These are phyloP conservation scores for Gymnosoma rotundatum DNA, from an alignment of 2,888 invertebrate species.

Conservation along the genomic window DNA sequence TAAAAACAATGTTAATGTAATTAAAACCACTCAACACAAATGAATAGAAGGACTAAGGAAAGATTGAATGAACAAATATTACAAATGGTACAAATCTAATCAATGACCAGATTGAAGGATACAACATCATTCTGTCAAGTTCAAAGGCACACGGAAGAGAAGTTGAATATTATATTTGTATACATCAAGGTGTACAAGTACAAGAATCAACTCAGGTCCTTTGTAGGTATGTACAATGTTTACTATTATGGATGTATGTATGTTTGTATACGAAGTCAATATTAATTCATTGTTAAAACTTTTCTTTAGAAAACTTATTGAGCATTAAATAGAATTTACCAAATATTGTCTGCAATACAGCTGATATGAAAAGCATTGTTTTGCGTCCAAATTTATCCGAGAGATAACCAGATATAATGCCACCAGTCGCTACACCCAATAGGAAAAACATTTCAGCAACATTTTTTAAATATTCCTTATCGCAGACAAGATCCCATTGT, in stretches of 20 bases:
- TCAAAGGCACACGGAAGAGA: conserved; percentile 74
- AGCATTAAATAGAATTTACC: conserved; percentile 81
- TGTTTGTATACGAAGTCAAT: too few species aligned
- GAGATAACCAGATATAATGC: conserved; percentile 89
- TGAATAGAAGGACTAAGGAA: conserved; percentile 36
- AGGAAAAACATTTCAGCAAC: conserved; percentile 90
- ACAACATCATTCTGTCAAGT: conserved; percentile 73
- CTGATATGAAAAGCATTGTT: conserved; percentile 88
- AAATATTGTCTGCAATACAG: conserved; percentile 86
- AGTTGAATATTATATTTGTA: background rate
- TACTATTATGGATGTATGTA: too few species aligned
- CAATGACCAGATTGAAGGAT: conserved; percentile 63
- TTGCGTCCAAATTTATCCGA: conserved; percentile 92
- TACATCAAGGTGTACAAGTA: background rate
- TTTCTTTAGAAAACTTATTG: background rate
- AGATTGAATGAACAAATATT: conserved; percentile 42
- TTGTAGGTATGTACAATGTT: too few species aligned
- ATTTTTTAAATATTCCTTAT: conserved; percentile 86
- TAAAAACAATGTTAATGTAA: conserved; percentile 65
- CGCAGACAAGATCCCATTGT: conserved; percentile 90
- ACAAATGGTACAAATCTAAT: conserved; percentile 46
- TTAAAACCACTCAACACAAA: conserved; percentile 60
- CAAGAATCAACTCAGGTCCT: background rate
- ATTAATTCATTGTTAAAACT: too few species aligned
- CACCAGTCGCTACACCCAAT: conserved; percentile 89